These are phyloP conservation scores for Drosophila formosana DNA, from an alignment of 2,888 invertebrate genomes.

Conservation along the genomic window DNA sequence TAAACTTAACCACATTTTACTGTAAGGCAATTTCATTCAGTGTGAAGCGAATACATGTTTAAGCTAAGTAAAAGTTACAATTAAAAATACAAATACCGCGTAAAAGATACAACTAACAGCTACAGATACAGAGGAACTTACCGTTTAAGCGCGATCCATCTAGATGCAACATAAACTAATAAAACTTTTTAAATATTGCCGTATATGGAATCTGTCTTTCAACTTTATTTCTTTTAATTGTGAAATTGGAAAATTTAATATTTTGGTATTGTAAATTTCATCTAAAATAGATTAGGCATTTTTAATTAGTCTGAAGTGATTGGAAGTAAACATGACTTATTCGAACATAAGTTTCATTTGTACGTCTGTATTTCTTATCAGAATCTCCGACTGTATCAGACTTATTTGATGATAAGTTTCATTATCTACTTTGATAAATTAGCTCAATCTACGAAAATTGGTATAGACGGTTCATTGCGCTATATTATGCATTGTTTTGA, in stretches of 20 bases:
- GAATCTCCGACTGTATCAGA: too few relatives aligned
- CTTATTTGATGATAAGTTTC: too few relatives aligned
- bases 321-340: too few relatives aligned
- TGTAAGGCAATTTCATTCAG: conserved; percentile 48
- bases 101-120: conserved; percentile 13
- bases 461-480: too few relatives aligned
- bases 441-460: too few relatives aligned
- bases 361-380: too few relatives aligned
- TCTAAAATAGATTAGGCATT: too few relatives aligned
- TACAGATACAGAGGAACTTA: conserved; percentile 3
- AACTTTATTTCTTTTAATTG: not conserved
- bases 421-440: too few relatives aligned
- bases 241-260: not conserved
- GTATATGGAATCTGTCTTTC: conserved; percentile 11
- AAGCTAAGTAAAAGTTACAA: conserved; percentile 36
- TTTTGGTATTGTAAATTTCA: not conserved
- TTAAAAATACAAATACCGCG: conserved; percentile 8
- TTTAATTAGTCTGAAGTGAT: too few relatives aligned
- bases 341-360: too few relatives aligned
- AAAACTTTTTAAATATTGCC: conserved; percentile 46
- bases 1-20: conserved; percentile 53
- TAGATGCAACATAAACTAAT: conserved; percentile 15
- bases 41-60: conserved; percentile 37
- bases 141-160: not conserved
- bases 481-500: too few relatives aligned